Percentiles rank a stretch among this genome's conserved stretches.
These are phyloP conservation scores for Typhlichthys subterraneus DNA, from an alignment of 2,797 vertebrate species.

Conservation along the genomic window DNA sequence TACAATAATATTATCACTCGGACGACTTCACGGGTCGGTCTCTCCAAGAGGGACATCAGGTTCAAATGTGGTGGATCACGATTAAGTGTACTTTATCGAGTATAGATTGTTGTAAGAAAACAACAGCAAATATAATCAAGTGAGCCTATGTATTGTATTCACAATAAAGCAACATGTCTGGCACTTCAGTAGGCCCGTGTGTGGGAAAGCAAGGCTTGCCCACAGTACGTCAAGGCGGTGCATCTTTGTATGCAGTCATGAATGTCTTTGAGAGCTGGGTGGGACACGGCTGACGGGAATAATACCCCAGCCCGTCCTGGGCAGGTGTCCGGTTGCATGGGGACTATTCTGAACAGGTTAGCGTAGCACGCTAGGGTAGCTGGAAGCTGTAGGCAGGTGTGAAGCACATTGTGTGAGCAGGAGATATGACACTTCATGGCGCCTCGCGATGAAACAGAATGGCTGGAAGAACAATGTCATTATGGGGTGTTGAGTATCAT, in stretches of 20 bases:
- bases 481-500: neutral
- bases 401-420: constrained; percentile 8
- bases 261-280: constrained; percentile 52
- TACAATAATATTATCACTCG: neutral
- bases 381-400: constrained; percentile 8
- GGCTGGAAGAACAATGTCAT: neutral
- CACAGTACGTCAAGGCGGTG: constrained; percentile 27
- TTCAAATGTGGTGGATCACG: constrained; percentile 14
- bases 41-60: neutral
- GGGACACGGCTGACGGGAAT: constrained; percentile 51
- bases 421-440: neutral
- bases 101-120: constrained; percentile 13
- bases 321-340: constrained; percentile 28
- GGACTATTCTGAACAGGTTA: constrained; percentile 1
- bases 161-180: constrained; percentile 1
- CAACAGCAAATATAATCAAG: constrained; percentile 8
- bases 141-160: constrained; percentile 25
- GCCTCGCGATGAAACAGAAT: neutral
- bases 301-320: neutral
- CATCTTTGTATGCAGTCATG: constrained; percentile 53
- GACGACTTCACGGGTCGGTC: constrained; percentile 1
- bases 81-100: constrained; percentile 3
- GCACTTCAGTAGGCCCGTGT: constrained; percentile 19
- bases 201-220: constrained; percentile 50
- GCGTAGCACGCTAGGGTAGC: no score